A percentile compares a stretch with the other conserved stretches of the same genome.
Conservation (phyloP, 2,113 vertebrate species). For the Siphamia tubifer region DNA sequence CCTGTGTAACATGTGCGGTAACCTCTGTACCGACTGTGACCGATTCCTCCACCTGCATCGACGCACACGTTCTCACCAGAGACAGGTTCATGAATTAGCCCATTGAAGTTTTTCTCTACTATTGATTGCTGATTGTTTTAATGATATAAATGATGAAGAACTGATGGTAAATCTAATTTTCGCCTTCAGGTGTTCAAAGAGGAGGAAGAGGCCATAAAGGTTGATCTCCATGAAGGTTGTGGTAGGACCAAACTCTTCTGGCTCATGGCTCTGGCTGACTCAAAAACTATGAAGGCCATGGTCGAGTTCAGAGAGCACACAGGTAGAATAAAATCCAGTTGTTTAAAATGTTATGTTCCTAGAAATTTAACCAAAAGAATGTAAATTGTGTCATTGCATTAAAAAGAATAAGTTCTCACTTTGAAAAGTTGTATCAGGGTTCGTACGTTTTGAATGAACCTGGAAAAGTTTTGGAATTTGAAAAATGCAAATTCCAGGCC, state of each 20-base stretch:
- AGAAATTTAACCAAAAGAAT: neutral
- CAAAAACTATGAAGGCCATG: slow-evolving; percentile 99
- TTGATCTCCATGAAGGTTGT: slow-evolving; percentile 98
- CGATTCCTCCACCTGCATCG: slow-evolving; percentile 97
- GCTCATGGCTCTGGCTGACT: slow-evolving; percentile 98
- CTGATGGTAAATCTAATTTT: neutral
- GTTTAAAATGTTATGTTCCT: neutral
- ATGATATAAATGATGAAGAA: neutral
- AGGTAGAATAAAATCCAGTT: slow-evolving; percentile 75
- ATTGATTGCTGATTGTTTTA: neutral
- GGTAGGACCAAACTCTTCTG: slow-evolving; percentile 98
- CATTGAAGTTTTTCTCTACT: no score
- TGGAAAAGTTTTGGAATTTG: no score
- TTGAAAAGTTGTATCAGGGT: no score
- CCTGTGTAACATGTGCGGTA: slow-evolving; percentile 94
- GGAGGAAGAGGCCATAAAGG: slow-evolving; percentile 98
- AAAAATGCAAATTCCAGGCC: no score
- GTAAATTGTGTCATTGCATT: no score
- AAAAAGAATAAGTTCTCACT: no score
- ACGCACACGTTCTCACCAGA: slow-evolving; percentile 96
- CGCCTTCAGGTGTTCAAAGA: slow-evolving; percentile 95
- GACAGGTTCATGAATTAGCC: slow-evolving; percentile 83
- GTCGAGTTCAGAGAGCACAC: slow-evolving; percentile 99
- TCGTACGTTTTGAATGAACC: no score
- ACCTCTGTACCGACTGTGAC: slow-evolving; percentile 97